phyloP scores from a whole-genome alignment of 1,140 invertebrate species.

The Conus ventricosus region DNA sequence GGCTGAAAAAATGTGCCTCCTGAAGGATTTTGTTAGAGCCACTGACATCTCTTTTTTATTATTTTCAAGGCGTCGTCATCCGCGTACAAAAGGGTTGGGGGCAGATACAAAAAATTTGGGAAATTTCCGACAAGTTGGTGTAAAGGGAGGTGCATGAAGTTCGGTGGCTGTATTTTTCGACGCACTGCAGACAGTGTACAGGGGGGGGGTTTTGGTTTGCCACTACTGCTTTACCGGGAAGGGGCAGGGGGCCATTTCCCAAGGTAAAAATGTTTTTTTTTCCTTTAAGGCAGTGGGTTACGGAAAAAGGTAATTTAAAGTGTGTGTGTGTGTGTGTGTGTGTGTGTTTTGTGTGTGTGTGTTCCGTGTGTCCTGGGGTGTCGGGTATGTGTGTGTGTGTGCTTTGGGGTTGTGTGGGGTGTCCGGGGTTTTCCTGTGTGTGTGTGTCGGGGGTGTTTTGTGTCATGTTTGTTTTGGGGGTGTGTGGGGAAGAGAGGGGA shows the following conservation, averaged over 20 bases:
- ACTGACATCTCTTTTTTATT: constrained; percentile 31
- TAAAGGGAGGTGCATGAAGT: constrained; percentile 50
- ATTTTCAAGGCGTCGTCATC: constrained; percentile 35
- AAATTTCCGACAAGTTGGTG: constrained; percentile 11
- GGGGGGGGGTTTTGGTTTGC: constrained; percentile 37
- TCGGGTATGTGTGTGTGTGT: no score
- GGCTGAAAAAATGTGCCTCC: constrained; percentile 30
- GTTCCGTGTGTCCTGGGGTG: no score
- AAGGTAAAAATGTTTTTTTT: not conserved
- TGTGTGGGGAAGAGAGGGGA: no score
- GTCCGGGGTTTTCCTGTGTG: no score
- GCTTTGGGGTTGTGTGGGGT: no score
- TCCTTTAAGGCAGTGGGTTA: constrained; percentile 8
- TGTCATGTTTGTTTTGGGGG: no score
- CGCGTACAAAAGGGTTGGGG: not conserved
- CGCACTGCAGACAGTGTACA: constrained; percentile 39
- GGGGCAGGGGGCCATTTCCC: not conserved
- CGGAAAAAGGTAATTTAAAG: not conserved
- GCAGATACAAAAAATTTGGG: constrained; percentile 36
- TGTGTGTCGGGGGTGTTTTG: no score
- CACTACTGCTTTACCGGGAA: constrained; percentile 34
- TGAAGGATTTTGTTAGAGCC: constrained; percentile 33
- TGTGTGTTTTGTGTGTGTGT: no score
- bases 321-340: constrained; percentile 8
- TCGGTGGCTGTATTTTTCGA: constrained; percentile 44